Percentiles rank a stretch among this genome's conserved stretches.
These are phyloP conservation scores for Phragmatobia fuliginosa DNA, from an alignment of 2,888 invertebrate species.

Conservation along the genomic window DNA sequence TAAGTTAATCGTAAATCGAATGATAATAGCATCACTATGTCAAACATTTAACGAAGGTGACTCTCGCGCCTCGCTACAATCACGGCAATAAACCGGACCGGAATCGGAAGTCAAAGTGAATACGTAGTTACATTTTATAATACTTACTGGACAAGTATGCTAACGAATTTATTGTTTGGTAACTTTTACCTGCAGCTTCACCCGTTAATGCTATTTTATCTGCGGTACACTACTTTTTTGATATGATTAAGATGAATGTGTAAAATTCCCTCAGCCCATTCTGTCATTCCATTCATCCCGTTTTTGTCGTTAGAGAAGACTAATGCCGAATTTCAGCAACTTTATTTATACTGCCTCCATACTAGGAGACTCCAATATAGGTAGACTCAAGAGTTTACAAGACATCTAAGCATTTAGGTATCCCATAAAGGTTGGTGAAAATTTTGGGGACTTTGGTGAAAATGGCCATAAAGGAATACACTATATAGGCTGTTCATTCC, in stretches of 20 bases:
- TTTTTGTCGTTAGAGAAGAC: too few species aligned
- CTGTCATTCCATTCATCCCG: too few species aligned
- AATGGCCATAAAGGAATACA: too few species aligned
- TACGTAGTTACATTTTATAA: neutral
- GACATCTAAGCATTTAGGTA: too few species aligned
- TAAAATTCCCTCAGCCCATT: too few species aligned
- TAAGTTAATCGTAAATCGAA: neutral
- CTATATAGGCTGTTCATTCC: too few species aligned
- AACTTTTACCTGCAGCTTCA: neutral
- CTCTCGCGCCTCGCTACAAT: neutral
- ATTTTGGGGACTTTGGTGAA: too few species aligned
- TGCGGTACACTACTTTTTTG: neutral
- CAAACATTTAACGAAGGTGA: neutral
- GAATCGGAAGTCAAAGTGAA: neutral
- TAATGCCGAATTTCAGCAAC: too few species aligned
- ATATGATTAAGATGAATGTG: neutral
- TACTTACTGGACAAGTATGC: neutral
- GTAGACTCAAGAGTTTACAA: too few species aligned
- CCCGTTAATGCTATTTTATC: neutral
- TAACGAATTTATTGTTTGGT: neutral
- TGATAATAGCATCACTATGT: neutral
- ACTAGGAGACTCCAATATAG: too few species aligned
- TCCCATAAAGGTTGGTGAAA: too few species aligned
- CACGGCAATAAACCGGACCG: neutral
- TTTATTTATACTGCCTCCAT: too few species aligned